These are phyloP conservation scores for Carcharodon carcharias DNA, from an alignment of 2,797 vertebrate genomes.

Conservation along the genomic window DNA sequence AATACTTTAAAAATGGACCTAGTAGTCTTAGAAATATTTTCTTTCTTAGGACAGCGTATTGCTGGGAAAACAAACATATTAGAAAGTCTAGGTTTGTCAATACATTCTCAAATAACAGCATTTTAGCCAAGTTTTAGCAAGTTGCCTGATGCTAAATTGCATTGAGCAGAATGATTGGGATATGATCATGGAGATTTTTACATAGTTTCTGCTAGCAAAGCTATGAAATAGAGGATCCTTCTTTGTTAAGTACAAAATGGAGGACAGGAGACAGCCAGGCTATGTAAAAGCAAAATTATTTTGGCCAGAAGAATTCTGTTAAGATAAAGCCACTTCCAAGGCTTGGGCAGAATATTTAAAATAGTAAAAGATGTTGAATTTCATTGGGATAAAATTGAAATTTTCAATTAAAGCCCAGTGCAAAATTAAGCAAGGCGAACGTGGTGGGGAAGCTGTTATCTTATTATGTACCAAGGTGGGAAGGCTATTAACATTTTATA, in stretches of 20 bases:
- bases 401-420: background rate
- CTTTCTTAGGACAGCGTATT: background rate
- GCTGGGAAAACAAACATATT: background rate
- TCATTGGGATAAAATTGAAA: background rate
- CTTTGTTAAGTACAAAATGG: background rate
- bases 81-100: background rate
- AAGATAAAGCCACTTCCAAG: background rate
- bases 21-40: background rate
- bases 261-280: background rate
- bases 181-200: background rate
- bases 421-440: background rate
- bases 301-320: background rate
- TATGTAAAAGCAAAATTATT: background rate
- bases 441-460: background rate
- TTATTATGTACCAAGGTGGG: background rate
- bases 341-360: background rate
- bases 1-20: background rate
- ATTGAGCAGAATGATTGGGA: background rate
- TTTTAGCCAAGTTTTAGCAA: background rate
- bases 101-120: background rate
- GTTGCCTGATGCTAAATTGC: background rate
- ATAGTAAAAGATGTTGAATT: background rate
- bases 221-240: background rate
- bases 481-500: conserved; percentile 5
- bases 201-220: background rate